These are phyloP conservation scores for Anser cygnoides DNA, from an alignment of 2,113 vertebrate genomes.

Conservation along the genomic window DNA sequence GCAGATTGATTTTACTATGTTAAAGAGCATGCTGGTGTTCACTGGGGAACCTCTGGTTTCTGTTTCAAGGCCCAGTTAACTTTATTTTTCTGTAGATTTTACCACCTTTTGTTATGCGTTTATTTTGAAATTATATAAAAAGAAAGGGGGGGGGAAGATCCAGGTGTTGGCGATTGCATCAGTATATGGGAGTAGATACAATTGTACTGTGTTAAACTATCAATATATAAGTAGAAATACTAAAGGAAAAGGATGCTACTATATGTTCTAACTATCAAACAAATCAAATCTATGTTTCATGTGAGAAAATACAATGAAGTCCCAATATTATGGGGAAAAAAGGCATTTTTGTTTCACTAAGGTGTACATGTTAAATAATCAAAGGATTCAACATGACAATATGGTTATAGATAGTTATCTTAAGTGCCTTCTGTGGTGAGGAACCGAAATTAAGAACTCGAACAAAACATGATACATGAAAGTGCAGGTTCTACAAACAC, in stretches of 20 bases:
- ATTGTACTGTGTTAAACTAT: not conserved
- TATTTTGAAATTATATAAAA: not conserved
- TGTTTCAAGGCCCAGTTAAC: not conserved
- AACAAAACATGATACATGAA: slow-evolving; percentile 90
- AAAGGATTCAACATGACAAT: slow-evolving; percentile 91
- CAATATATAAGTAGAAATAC: slow-evolving; percentile 1
- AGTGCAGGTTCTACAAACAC: slow-evolving; percentile 91
- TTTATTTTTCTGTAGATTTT: slow-evolving; percentile 30
- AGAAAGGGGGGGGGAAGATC: not conserved
- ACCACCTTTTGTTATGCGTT: not conserved
- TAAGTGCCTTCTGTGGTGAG: slow-evolving; percentile 89
- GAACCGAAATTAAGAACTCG: slow-evolving; percentile 84
- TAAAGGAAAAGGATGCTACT: slow-evolving; percentile 3
- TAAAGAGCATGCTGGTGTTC: not conserved
- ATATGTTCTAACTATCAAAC: not conserved
- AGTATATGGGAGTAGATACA: not conserved
- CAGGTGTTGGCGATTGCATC: not conserved
- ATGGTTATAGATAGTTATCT: slow-evolving; percentile 90
- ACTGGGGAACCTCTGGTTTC: not conserved
- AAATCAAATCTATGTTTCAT: slow-evolving; percentile 63
- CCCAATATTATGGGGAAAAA: slow-evolving; percentile 72
- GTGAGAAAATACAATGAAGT: slow-evolving; percentile 67
- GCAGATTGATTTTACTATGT: not conserved
- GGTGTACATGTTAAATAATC: slow-evolving; percentile 91
- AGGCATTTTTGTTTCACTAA: slow-evolving; percentile 83